Evolutionary conservation across 1,140 invertebrate genomes (phyloP), one percentile per base, ranked within the genome.

Genomic region (Hesperophylax magnus): DNA sequence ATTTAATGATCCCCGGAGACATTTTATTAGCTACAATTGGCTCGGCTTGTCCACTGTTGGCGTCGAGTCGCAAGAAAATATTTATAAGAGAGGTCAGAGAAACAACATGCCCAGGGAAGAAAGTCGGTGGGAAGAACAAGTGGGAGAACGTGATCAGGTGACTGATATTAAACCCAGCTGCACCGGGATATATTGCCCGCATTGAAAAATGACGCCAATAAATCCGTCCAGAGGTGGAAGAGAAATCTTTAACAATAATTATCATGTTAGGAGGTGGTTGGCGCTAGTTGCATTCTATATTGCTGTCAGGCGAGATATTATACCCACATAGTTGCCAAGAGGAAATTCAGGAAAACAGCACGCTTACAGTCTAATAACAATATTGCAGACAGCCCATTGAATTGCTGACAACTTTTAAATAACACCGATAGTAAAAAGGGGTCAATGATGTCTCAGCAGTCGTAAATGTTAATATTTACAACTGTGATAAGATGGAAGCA

Each of bases 141-240:
- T 71, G 67, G 67, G 67, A 71, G 67, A 52, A 71, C 67, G 39
- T 71, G 67, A 71, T 71, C 67, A 71, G 67, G 15, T 71, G 67
- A 71, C 67, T 71, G 67, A 71, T 71, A 52, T 47, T 34, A 34
- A 65, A 17, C 63, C 9, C n/a, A 52, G 67, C 63, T 34, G 24
- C 17, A 9, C 8, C 39, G 31, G 67, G 67, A 53, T 71, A 18
- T 20, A 71, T 65, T 65, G 24, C 61, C 61, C 61, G 61, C 20
- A 65, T 18, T 18, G 34, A 71, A 71, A 71, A 47, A 71, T 71
- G 67, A 8, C n/a, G 39, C 31, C 18, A 71, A 47, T 47, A 71
- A 71, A 71, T 52, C 14, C 15, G 17, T 15, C 27, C 22, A 24
- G 56, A 65, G 17, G 24, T 31, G 14, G 63, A 65, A 31, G 63